Base-by-base conservation (phyloP, 2,113 vertebrate species). In the Rhombomys opimus region DNA sequence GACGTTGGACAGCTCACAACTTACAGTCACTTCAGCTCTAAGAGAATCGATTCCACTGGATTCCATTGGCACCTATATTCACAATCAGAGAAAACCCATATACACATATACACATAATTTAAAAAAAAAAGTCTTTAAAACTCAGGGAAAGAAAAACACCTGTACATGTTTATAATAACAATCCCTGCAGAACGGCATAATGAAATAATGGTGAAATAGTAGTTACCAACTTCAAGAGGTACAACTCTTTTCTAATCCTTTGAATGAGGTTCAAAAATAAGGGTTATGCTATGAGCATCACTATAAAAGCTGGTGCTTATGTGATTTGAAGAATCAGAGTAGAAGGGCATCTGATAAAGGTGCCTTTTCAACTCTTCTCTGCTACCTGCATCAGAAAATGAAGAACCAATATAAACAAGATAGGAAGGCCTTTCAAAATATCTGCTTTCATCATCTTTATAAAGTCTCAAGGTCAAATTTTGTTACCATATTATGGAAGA, bases 251-350 rank as follows among this genome's bases (percentile, higher is more conserved):
- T 61, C 1, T 46, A 87, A 12, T 82, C 15, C 68, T 78, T 92
- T 65, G 76, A 90, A 78, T 14, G 57, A 35, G 22, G 65, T 30
- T 68, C 1, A 87, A 87, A 90, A 41, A 68, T 20, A 77, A 32
- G 18, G 35, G 67, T 14, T 25, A n/a, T 76, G 59, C 52, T 87
- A 5, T 2, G 61, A 82, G 18, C 13, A 65, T 59, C 25, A 77
- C 2, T 82, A 35, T 82, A 87, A 89, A 87, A 72, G 5, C 30
- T 54, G 30, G 93, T 65, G 2, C 5, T 92, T 89, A 87, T 93
- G 86, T 67, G 87, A 65, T 93, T 86, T 89, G 52, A 54, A 12
- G 89, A 76, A 6, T 76, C 27, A 93, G 90, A 94, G 73, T 30
- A 18, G 80, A 93, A 72, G 38, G 65, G 76, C 93, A 22, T 32